Evolutionary conservation across 1,140 invertebrate genomes (phyloP), one percentile per base, ranked within the genome.

Genomic region (Drosophila nebulosa): DNA sequence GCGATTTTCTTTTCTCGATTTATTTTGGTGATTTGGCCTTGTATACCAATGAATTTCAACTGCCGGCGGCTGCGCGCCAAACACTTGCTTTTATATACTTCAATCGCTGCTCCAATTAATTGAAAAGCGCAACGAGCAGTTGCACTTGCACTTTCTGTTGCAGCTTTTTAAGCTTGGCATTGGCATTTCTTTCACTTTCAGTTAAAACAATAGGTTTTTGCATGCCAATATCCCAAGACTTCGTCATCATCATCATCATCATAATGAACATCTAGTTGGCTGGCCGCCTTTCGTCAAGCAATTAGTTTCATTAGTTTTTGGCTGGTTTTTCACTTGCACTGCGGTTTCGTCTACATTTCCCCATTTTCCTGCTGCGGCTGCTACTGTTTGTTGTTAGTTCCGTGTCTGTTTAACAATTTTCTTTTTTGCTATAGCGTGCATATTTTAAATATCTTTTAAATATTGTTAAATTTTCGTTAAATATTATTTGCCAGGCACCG

Each of bases 241-340:
- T 2, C n/a, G 10, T 27, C 21, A 53, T 53, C n/a, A 52, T 52
- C 24, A 26, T 24, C 22, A 26, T 4, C 14, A 4, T 18, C 30
- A 46, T 46, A 0, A 42, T 16, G 36, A 39, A 6, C 36, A 39
- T 39, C 35, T 39, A 39, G 14, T 4, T 21, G 12, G 21, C 62
- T 86, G 81, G 81, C 81, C 83, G 81, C 78, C 67, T 86, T 86
- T 86, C 79, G 78, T 76, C 55, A 35, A 53, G 80, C 83, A 86
- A 86, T 86, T 86, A 86, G 83, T 86, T 86, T 78, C 83, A 86
- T 86, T 86, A 88, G 78, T 86, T 86, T 83, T 64, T 56, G 63
- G 64, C 74, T 63, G 68, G 77, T 69, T 73, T 83, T 55, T 46
- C 10, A 9, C 52, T 56, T 68, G 57, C 53, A 32, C 66, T 68